Conservation (phyloP, 2,113 vertebrate genomes). For the Hystrix brachyura region DNA sequence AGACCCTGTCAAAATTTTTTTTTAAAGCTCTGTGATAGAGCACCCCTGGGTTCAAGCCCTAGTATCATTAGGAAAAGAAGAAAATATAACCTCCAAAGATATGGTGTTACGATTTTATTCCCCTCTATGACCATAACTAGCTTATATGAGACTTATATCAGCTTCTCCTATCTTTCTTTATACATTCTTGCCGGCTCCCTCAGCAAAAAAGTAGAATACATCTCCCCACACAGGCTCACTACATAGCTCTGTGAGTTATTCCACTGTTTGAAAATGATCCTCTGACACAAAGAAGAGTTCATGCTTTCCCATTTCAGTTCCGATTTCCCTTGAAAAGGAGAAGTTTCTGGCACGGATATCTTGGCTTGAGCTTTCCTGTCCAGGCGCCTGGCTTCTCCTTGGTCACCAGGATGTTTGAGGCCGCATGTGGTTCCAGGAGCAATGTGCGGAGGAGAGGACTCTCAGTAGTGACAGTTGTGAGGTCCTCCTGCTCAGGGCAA, state of each 20-base stretch:
- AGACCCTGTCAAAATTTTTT: background rate
- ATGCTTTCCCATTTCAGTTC: conserved; percentile 38
- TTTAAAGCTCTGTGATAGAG: background rate
- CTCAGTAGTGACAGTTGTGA: background rate
- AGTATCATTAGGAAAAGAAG: background rate
- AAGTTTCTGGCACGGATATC: background rate
- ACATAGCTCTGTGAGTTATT: background rate
- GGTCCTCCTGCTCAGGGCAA: background rate
- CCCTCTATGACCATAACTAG: background rate
- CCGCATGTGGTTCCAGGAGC: background rate
- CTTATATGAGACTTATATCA: background rate
- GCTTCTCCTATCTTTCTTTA: background rate
- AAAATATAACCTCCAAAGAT: background rate
- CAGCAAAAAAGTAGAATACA: accelerated
- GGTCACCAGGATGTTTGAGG: background rate
- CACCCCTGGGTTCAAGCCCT: background rate
- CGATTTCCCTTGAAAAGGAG: conserved; percentile 20
- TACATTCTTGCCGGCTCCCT: background rate
- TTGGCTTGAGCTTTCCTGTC: background rate
- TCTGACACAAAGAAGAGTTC: background rate
- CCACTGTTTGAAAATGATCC: background rate
- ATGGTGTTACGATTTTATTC: no score
- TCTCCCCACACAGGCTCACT: background rate
- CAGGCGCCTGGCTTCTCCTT: background rate
- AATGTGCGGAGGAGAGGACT: background rate